A percentile compares a stretch with the other conserved stretches of the same genome.
These are phyloP conservation scores for Cryptophagus acutangulus DNA, from an alignment of 2,888 invertebrate species.

Conservation along the genomic window DNA sequence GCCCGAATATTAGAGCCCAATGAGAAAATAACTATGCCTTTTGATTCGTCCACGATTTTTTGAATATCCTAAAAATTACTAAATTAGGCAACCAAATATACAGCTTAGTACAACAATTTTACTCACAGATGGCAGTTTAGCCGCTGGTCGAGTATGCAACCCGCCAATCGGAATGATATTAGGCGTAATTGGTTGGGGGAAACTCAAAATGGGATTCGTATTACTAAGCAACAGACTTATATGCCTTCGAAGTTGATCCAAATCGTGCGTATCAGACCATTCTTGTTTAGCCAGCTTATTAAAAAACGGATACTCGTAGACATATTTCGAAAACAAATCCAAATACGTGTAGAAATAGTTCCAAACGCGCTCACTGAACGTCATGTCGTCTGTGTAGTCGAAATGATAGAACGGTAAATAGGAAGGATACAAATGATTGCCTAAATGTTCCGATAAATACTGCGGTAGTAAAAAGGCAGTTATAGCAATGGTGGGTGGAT, in stretches of 20 bases:
- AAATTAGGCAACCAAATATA: too few species aligned
- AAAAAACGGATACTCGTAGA: conserved; percentile 12
- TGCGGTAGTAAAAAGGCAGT: too few species aligned
- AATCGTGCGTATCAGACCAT: too few species aligned
- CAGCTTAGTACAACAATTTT: too few species aligned
- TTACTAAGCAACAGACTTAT: conserved; percentile 32
- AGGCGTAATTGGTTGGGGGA: conserved; percentile 34
- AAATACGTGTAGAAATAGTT: conserved; percentile 22
- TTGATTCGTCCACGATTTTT: too few species aligned
- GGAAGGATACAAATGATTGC: conserved; percentile 24
- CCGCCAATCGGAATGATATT: conserved; percentile 39
- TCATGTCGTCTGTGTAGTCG: conserved; percentile 26
- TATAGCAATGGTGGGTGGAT: too few species aligned
- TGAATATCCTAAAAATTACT: too few species aligned
- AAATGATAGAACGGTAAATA: conserved; percentile 28
- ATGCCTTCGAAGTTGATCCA: conserved; percentile 26
- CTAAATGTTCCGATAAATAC: conserved; percentile 19
- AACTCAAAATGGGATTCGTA: conserved; percentile 31
- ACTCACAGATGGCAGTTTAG: conserved; percentile 28
- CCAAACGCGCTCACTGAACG: conserved; percentile 23
- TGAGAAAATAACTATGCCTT: too few species aligned
- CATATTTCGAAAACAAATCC: conserved; percentile 10
- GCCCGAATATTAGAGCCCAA: too few species aligned
- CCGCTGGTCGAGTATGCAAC: conserved; percentile 30
- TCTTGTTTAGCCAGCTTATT: conserved; percentile 17